phyloP scores from a whole-genome alignment of 2,113 vertebrate genomes.

The Grammomys surdaster region DNA sequence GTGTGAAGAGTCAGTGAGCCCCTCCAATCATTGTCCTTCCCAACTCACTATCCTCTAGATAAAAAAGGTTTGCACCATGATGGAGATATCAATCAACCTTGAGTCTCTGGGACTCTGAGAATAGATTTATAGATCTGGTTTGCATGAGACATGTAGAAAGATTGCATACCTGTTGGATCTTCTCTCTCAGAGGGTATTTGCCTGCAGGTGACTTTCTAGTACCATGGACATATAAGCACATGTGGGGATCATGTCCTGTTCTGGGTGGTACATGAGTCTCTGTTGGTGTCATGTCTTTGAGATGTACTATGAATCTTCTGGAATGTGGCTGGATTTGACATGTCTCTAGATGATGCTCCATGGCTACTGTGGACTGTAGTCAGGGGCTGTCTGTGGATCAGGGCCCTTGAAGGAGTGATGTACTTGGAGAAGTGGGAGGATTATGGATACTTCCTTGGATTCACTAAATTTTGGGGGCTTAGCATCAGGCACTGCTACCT shows the following conservation, averaged over 20 bases:
- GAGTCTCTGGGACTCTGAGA: not conserved
- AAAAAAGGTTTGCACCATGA: not conserved
- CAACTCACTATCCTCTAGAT: not conserved
- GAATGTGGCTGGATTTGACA: too few relatives aligned
- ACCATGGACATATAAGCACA: not conserved
- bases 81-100: not conserved
- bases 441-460: not conserved
- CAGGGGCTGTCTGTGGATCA: not conserved
- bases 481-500: conserved; percentile 92
- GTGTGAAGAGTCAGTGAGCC: not conserved
- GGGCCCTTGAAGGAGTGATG: not conserved
- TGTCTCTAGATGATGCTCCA: not conserved
- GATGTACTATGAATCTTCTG: too few relatives aligned
- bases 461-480: not conserved
- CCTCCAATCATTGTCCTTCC: not conserved
- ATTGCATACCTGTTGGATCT: not conserved
- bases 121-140: too few relatives aligned
- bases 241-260: not conserved
- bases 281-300: too few relatives aligned
- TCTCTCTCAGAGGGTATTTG: not conserved
- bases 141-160: not conserved
- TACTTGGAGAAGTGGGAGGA: not conserved
- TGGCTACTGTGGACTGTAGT: not conserved
- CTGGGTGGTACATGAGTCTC: not conserved
- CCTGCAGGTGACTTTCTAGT: not conserved